These are phyloP conservation scores for Pemphigus obesinymphae DNA, from an alignment of 1,140 invertebrate genomes.

Conservation along the genomic window DNA sequence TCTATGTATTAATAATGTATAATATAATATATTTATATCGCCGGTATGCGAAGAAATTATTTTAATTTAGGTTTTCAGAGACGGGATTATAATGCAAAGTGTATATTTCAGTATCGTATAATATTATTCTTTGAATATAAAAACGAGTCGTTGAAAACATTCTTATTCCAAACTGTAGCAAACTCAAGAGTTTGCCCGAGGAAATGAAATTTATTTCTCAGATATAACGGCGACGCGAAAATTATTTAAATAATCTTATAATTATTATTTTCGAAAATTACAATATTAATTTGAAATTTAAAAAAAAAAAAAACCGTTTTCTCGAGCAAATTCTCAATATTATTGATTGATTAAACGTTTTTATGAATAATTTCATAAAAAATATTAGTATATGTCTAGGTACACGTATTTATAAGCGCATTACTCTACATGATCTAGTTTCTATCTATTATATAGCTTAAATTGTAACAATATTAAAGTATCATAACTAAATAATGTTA, in stretches of 20 bases:
- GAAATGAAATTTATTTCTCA: neutral
- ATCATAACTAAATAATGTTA: neutral
- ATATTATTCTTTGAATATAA: neutral
- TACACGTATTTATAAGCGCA: neutral
- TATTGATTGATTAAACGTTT: too few species aligned
- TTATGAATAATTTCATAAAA: too few species aligned
- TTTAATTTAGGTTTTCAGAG: neutral
- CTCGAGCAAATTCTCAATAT: neutral
- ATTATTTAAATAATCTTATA: neutral
- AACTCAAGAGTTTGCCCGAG: conserved; percentile 4
- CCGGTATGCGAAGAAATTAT: neutral
- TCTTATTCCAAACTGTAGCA: neutral
- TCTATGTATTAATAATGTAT: neutral
- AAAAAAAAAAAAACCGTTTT: too few species aligned
- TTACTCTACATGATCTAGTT: neutral
- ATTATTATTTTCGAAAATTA: neutral
- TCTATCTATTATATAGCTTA: neutral
- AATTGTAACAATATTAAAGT: neutral
- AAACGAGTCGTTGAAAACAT: neutral
- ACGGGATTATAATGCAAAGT: neutral
- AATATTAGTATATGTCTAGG: neutral
- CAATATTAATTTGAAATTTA: too few species aligned
- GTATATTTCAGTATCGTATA: neutral
- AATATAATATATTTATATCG: neutral
- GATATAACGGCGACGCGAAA: neutral